phyloP scores from a whole-genome alignment of 2,113 vertebrate species.

The Chloroceryle aenea region DNA sequence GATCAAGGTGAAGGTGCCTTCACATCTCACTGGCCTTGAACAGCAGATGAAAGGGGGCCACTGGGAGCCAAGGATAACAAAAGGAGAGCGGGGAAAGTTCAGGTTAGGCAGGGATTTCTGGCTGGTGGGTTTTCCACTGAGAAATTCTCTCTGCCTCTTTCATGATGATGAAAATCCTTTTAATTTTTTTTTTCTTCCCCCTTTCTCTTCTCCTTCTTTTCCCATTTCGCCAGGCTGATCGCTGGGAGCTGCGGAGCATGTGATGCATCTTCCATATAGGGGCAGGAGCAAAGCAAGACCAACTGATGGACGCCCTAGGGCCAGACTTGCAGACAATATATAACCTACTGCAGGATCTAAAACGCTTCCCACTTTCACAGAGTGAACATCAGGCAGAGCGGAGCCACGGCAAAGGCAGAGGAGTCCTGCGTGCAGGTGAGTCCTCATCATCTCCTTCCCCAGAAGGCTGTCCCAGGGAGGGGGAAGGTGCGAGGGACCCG shows the following conservation, averaged over 20 bases:
- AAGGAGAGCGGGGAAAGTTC: conserved; percentile 55
- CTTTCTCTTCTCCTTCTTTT: conserved; percentile 17
- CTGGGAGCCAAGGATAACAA: conserved; percentile 44
- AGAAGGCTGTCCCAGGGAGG: neutral
- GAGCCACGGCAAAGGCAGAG: neutral
- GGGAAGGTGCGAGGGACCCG: neutral
- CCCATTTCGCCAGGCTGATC: conserved; percentile 58
- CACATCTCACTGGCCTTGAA: conserved; percentile 41
- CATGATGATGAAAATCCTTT: conserved; percentile 52
- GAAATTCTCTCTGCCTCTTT: conserved; percentile 61
- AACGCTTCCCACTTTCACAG: conserved; percentile 66
- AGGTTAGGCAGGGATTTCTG: conserved; percentile 58
- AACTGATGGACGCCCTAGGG: conserved; percentile 75
- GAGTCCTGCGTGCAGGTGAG: conserved; percentile 52
- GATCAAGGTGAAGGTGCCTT: conserved; percentile 49
- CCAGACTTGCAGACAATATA: conserved; percentile 78
- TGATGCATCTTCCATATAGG: conserved; percentile 74
- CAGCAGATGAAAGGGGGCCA: conserved; percentile 52
- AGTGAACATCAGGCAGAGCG: conserved; percentile 49
- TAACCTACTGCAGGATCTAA: conserved; percentile 68
- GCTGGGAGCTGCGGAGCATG: conserved; percentile 70
- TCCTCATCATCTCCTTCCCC: neutral
- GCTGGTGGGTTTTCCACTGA: conserved; percentile 28
- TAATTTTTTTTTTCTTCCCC: neutral
- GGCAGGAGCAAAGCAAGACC: conserved; percentile 74